Evolutionary conservation across 2,797 vertebrate species (phyloP).

Genomic region (Sebastolobus altivelis): DNA sequence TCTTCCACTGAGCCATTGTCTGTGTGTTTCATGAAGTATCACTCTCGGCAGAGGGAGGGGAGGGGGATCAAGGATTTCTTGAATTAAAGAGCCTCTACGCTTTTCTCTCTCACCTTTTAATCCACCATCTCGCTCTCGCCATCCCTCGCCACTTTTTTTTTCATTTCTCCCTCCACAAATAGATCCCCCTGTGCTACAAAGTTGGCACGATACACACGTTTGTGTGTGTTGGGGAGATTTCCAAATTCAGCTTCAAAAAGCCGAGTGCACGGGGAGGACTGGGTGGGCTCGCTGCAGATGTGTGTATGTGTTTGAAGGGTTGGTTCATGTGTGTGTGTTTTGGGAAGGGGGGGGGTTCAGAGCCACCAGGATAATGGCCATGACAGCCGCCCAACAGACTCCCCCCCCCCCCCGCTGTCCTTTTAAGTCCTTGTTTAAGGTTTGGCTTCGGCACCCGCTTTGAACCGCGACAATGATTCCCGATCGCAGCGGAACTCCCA

Average conservation of each 20-base stretch:
- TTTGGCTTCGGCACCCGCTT: constrained; percentile 83
- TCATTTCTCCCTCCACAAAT: constrained; percentile 55
- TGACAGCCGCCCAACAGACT: constrained; percentile 67
- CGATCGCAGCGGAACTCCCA: constrained; percentile 64
- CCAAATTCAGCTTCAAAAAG: constrained; percentile 73
- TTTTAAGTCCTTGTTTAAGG: constrained; percentile 82
- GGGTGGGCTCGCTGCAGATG: constrained; percentile 75
- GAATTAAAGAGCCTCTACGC: constrained; percentile 80
- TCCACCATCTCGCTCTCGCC: constrained; percentile 63
- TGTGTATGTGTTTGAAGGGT: constrained; percentile 59
- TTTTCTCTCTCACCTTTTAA: constrained; percentile 76
- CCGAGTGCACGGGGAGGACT: constrained; percentile 50
- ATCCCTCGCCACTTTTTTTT: constrained; percentile 56
- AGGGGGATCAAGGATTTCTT: constrained; percentile 74
- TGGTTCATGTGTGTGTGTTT: constrained; percentile 57
- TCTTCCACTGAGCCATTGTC: constrained; percentile 83
- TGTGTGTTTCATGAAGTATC: constrained; percentile 82
- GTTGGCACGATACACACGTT: constrained; percentile 52
- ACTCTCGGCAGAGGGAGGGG: constrained; percentile 58
- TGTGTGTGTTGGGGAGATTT: constrained; percentile 67
- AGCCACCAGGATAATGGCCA: constrained; percentile 77
- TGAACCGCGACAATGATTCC: constrained; percentile 78
- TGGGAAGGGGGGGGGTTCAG: constrained; percentile 25
- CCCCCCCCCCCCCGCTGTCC: constrained; percentile 58
- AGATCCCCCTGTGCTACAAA: constrained; percentile 53